Conservation (phyloP, 2,797 vertebrate species). For the Anolis apletophallus region DNA sequence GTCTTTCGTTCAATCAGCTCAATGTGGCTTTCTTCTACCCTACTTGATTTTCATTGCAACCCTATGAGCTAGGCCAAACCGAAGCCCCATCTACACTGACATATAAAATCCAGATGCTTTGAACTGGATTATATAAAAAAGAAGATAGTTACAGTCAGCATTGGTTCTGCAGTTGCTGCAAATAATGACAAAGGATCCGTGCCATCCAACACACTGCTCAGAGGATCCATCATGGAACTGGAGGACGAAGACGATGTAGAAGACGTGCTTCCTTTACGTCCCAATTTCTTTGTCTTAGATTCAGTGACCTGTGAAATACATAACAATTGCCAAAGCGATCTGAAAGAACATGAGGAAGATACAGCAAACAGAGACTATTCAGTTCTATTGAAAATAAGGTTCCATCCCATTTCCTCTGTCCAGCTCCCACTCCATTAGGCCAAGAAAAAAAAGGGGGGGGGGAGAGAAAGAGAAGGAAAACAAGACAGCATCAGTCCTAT, state of each 20-base stretch:
- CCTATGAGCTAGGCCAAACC: no score
- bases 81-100: no score
- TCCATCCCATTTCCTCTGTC: not conserved
- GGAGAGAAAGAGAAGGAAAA: no score
- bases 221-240: constrained; percentile 86
- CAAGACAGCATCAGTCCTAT: not conserved
- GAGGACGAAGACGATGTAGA: constrained; percentile 94
- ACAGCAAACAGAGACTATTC: not conserved
- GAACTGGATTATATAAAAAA: no score
- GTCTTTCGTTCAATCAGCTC: no score
- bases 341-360: not conserved
- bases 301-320: constrained; percentile 85
- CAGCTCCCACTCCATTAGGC: not conserved
- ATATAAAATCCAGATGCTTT: no score
- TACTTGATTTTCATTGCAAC: no score
- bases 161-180: constrained; percentile 83
- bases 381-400: not conserved
- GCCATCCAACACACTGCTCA: constrained; percentile 94
- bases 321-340: not conserved
- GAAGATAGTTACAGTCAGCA: not conserved
- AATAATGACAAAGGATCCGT: constrained; percentile 94
- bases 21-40: no score
- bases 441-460: not conserved
- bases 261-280: constrained; percentile 90
- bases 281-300: constrained; percentile 88